phyloP scores from a whole-genome alignment of 1,140 invertebrate genomes.

The Drosophila tsacasi region DNA sequence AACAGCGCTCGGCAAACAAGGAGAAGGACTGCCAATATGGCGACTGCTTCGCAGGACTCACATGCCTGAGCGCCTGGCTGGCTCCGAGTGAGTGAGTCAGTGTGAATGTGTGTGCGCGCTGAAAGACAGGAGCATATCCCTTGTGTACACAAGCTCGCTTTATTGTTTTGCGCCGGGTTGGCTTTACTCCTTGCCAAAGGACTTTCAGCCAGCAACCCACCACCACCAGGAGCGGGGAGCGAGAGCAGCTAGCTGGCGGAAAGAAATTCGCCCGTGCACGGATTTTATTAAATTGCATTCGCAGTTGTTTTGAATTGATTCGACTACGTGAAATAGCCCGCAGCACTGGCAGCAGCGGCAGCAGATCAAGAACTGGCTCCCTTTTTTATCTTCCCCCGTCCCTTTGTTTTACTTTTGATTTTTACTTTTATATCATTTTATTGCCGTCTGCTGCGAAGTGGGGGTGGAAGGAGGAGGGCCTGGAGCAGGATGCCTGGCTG shows the following conservation, averaged over 20 bases:
- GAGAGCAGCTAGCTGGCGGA: conserved; percentile 44
- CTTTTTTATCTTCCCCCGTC: conserved; percentile 36
- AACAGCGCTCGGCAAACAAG: conserved; percentile 84
- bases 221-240: conserved; percentile 15
- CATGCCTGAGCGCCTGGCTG: conserved; percentile 8
- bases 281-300: conserved; percentile 85
- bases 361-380: conserved; percentile 42
- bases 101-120: conserved; percentile 30
- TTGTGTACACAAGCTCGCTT: conserved; percentile 84
- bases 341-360: conserved; percentile 37
- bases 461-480: conserved; percentile 2
- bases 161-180: conserved; percentile 81
- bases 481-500: conserved; percentile 47
- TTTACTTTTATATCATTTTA: conserved; percentile 74
- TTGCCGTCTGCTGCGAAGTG: conserved; percentile 45
- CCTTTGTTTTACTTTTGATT: conserved; percentile 79
- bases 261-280: conserved; percentile 75
- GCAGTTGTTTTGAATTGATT: conserved; percentile 85
- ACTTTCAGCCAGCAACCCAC: conserved; percentile 11
- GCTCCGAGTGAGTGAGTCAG: conserved; percentile 14
- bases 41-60: conserved; percentile 57
- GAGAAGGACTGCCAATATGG: conserved; percentile 68
- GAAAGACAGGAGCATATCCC: conserved; percentile 80
- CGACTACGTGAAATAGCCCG: conserved; percentile 73
- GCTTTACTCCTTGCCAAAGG: conserved; percentile 66